Conservation (phyloP, 2,797 vertebrate species). For the Rhinella marina region DNA sequence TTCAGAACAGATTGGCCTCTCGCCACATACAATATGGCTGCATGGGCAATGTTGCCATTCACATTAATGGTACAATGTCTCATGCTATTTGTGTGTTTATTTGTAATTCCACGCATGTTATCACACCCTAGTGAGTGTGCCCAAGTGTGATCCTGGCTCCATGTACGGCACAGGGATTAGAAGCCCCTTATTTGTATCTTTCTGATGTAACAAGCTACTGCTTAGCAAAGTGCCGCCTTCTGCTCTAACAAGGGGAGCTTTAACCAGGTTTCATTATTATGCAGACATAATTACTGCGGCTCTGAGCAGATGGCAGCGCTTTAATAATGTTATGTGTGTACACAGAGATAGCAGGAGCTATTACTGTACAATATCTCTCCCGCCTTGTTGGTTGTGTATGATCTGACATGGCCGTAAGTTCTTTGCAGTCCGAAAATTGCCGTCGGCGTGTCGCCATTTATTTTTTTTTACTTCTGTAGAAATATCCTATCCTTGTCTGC, state of each 20-base stretch:
- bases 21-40: not conserved
- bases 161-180: slow-evolving; percentile 1
- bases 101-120: not conserved
- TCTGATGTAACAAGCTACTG: slow-evolving; percentile 38
- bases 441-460: too few relatives aligned
- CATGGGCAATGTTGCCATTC: not conserved
- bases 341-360: slow-evolving; percentile 41
- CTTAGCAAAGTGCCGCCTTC: slow-evolving; percentile 43
- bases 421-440: not conserved
- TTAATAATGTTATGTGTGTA: slow-evolving; percentile 56
- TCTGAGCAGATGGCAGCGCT: slow-evolving; percentile 54
- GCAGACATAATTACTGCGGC: slow-evolving; percentile 60
- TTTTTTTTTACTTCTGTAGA: too few relatives aligned
- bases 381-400: not conserved
- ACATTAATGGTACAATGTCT: not conserved
- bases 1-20: not conserved
- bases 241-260: slow-evolving; percentile 40
- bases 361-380: slow-evolving; percentile 26
- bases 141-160: not conserved
- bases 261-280: slow-evolving; percentile 59
- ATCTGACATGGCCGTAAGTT: not conserved
- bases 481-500: too few relatives aligned
- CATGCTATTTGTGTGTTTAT: not conserved
- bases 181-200: slow-evolving; percentile 34
- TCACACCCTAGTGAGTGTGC: slow-evolving; percentile 14